Conservation (phyloP, 2,113 vertebrate genomes). For the Amblyornis subalaris region DNA sequence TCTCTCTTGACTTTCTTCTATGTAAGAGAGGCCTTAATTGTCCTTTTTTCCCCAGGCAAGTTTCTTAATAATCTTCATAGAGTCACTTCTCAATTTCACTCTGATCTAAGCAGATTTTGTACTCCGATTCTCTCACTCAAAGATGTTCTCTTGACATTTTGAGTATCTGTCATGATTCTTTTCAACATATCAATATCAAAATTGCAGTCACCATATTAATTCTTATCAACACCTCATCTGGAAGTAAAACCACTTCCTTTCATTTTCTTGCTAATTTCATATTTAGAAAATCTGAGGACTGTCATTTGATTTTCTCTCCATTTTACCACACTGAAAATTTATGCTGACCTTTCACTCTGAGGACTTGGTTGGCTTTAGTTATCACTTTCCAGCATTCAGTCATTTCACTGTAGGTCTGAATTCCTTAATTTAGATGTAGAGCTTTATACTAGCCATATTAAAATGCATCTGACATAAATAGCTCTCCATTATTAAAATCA, state of each 20-base stretch:
- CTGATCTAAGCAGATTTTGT: slow-evolving; percentile 18
- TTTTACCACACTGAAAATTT: background rate
- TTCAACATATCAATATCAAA: background rate
- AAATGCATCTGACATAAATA: background rate
- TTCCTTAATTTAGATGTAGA: background rate
- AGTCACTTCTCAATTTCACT: background rate
- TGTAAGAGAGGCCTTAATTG: background rate
- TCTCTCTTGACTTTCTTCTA: background rate
- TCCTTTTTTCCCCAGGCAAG: background rate
- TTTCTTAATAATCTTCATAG: background rate
- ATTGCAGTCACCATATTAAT: background rate
- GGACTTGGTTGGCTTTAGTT: background rate
- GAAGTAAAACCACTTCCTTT: slow-evolving; percentile 33
- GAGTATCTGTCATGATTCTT: background rate
- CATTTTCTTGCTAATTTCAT: slow-evolving; percentile 5
- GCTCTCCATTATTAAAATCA: background rate
- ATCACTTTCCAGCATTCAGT: background rate
- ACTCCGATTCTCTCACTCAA: background rate
- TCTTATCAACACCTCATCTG: background rate
- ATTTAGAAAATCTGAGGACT: slow-evolving; percentile 1
- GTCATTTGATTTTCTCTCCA: background rate
- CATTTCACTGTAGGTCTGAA: background rate
- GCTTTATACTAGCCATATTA: background rate
- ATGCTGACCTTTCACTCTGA: background rate
- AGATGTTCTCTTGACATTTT: background rate